Conservation (phyloP, 2,888 invertebrate genomes). For the Tubulanus polymorphus region DNA sequence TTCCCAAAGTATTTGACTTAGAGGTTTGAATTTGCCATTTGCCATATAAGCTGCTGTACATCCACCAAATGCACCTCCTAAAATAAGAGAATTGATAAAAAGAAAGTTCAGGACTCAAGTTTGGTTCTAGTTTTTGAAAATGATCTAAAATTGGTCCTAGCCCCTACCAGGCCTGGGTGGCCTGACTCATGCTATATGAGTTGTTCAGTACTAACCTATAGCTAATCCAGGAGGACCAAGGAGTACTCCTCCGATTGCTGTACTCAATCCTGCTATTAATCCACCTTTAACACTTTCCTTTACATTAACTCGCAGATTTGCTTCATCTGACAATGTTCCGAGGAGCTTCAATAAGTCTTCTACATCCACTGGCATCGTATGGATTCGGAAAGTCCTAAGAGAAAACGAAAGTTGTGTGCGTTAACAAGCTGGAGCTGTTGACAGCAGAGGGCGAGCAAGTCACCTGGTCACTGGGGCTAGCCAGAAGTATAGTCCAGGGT, state of each 20-base stretch:
- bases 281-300: not conserved
- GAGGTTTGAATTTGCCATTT: not conserved
- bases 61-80: not conserved
- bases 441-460: too few relatives aligned
- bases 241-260: not conserved
- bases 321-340: not conserved
- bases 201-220: not conserved
- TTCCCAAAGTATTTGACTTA: not conserved
- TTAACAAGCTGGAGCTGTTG: too few relatives aligned
- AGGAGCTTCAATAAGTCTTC: not conserved
- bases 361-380: not conserved
- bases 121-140: too few relatives aligned
- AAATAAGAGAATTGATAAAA: too few relatives aligned
- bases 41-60: not conserved
- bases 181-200: too few relatives aligned
- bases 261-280: not conserved
- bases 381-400: too few relatives aligned
- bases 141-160: too few relatives aligned
- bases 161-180: too few relatives aligned
- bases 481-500: too few relatives aligned
- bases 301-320: not conserved
- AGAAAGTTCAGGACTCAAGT: too few relatives aligned
- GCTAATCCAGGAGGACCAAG: not conserved
- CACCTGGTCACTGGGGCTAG: too few relatives aligned
- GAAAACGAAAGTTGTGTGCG: too few relatives aligned